phyloP scores from a whole-genome alignment of 2,888 invertebrate genomes.

The Ormyrus thymus region DNA sequence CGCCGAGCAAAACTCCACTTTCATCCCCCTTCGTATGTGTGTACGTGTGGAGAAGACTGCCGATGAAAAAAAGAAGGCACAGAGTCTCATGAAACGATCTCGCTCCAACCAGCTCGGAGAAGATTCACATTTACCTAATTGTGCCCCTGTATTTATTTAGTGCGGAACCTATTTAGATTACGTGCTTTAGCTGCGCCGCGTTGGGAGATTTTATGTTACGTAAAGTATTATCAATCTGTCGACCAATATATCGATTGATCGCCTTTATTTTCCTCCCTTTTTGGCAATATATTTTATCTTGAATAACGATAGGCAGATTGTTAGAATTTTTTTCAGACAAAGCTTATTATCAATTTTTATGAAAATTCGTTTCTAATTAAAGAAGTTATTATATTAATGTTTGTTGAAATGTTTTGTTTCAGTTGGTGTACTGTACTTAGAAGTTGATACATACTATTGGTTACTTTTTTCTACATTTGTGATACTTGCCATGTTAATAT shows the following conservation, averaged over 20 bases:
- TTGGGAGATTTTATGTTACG: constrained; percentile 32
- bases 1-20: constrained; percentile 42
- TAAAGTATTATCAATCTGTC: constrained; percentile 48
- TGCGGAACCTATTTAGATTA: constrained; percentile 68
- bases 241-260: not conserved
- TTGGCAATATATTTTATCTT: constrained; percentile 35
- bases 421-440: constrained; percentile 76
- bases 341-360: not conserved
- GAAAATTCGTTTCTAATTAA: not conserved
- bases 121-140: constrained; percentile 74
- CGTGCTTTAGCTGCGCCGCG: constrained; percentile 52
- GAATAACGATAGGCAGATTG: not conserved
- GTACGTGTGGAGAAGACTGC: constrained; percentile 31
- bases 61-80: constrained; percentile 48
- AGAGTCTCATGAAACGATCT: constrained; percentile 63
- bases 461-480: constrained; percentile 77
- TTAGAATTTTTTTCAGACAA: too few species aligned
- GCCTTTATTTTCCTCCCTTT: constrained; percentile 21
- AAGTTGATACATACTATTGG: constrained; percentile 81
- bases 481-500: constrained; percentile 75
- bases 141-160: constrained; percentile 71
- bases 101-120: constrained; percentile 65
- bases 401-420: constrained; percentile 60
- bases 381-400: not conserved
- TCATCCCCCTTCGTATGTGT: constrained; percentile 34